Evolutionary conservation across 1,140 invertebrate genomes (phyloP), one percentile per base, ranked within the genome.

Genomic region (Caligus rogercresseyi): DNA sequence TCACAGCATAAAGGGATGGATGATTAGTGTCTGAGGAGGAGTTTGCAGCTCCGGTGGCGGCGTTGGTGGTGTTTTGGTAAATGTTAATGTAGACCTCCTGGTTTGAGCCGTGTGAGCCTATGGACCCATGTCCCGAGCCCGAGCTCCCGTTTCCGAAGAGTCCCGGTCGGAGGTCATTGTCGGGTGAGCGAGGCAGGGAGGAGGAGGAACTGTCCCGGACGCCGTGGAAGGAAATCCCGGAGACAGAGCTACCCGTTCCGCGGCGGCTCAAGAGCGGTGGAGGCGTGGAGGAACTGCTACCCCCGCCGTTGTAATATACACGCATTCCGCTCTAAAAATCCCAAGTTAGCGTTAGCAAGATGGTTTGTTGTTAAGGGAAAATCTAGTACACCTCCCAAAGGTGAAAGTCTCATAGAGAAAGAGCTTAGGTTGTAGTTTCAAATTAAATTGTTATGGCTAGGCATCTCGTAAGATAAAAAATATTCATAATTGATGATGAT

Each of bases 221-320:
- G 72, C 64, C 72, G 75, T 55, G 62, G 43, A 53, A 65, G 43
- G 58, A 53, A 63, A 31, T 61, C 61, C 52, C 55, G 21, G 63
- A 65, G 20, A 43, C 64, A 13, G 51, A 51, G 19, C 61, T 54
- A 24, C 52, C 54, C 16, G 52, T 57, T 24, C 55, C 63, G 24
- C 62, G 31, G 21, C 52, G 24, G 16, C 65, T 64, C 15, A 56
- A 20, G 3, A 64, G 16, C 31, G 62, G 62, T 54, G 66, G 68
- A 56, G 72, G 67, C 66, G 59, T 70, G 66, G 58, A 20, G 71
- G 70, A 61, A 72, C 73, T 62, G 72, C 69, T 56, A 66, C 69
- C 7, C 67, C 71, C 62, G 11, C 60, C 60, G 23, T 63, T 63
- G 21, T 53, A 53, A 25, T 63, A 63, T n/a, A 20, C 16, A 20